phyloP scores from a whole-genome alignment of 2,797 vertebrate genomes.

The Tokudaia tokunoshimensis region DNA sequence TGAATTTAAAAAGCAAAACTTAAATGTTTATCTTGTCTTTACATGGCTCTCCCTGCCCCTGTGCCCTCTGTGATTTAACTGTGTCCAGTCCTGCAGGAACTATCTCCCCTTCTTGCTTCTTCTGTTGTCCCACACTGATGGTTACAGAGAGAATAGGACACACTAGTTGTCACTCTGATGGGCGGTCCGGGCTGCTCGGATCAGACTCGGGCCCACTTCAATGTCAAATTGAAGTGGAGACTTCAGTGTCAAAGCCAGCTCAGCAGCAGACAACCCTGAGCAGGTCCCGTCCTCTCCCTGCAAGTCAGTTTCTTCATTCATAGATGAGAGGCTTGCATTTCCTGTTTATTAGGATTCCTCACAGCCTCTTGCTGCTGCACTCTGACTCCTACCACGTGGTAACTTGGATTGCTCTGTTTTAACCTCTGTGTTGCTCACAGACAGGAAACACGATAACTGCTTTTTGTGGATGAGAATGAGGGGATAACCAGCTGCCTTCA shows the following conservation, averaged over 20 bases:
- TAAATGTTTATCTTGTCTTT: slow-evolving; percentile 33
- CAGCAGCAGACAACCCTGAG: background rate
- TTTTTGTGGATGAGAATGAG: slow-evolving; percentile 66
- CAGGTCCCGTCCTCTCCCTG: background rate
- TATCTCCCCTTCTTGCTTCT: slow-evolving; percentile 16
- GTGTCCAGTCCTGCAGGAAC: background rate
- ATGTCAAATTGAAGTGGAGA: background rate
- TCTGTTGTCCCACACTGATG: slow-evolving; percentile 9
- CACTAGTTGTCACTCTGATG: slow-evolving; percentile 39
- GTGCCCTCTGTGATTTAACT: background rate
- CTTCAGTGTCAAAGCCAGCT: background rate
- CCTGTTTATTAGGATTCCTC: slow-evolving; percentile 3
- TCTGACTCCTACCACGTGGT: slow-evolving; percentile 17
- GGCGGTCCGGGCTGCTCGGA: slow-evolving; percentile 11
- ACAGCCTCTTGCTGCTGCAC: background rate
- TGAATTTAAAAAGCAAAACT: background rate
- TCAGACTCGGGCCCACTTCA: background rate
- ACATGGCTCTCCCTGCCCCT: background rate
- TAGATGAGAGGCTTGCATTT: slow-evolving; percentile 23
- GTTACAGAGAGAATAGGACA: background rate
- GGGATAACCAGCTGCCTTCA: slow-evolving; percentile 64
- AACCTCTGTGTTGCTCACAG: slow-evolving; percentile 41
- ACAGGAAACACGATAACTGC: slow-evolving; percentile 54
- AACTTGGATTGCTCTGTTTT: background rate
- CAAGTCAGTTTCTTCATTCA: background rate